Conservation (phyloP, 2,888 invertebrate genomes). For the Cremastinae sp. region DNA sequence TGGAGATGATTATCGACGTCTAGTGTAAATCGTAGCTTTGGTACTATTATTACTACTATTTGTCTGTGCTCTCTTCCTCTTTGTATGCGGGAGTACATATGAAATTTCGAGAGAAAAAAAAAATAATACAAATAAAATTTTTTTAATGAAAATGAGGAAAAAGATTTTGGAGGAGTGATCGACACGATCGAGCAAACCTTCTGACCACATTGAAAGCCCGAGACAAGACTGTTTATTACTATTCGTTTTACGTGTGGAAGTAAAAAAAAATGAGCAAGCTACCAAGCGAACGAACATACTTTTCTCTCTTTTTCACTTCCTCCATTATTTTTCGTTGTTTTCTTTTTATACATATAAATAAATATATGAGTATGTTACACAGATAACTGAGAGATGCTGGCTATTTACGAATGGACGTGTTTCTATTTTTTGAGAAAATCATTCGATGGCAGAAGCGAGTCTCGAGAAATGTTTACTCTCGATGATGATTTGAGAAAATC, state of each 20-base stretch:
- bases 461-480: constrained; percentile 13
- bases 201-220: constrained; percentile 66
- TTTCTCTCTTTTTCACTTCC: constrained; percentile 58
- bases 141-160: background rate
- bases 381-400: constrained; percentile 48
- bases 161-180: background rate
- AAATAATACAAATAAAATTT: constrained; percentile 40
- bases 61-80: constrained; percentile 53
- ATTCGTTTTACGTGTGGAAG: constrained; percentile 71
- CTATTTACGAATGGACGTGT: constrained; percentile 17
- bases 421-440: constrained; percentile 26
- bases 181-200: constrained; percentile 19
- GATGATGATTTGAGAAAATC: constrained; percentile 32
- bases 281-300: constrained; percentile 44
- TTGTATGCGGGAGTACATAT: constrained; percentile 39
- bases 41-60: constrained; percentile 40
- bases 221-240: constrained; percentile 77
- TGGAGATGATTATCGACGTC: constrained; percentile 61
- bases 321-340: constrained; percentile 57
- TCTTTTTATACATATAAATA: background rate
- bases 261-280: constrained; percentile 54
- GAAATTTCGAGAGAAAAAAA: constrained; percentile 27
- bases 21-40: constrained; percentile 50
- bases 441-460: constrained; percentile 10
- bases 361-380: constrained; percentile 19